A percentile compares a stretch with the other conserved stretches of the same genome.
Conservation (phyloP, 2,113 vertebrate species). For the Cyanistes caeruleus region DNA sequence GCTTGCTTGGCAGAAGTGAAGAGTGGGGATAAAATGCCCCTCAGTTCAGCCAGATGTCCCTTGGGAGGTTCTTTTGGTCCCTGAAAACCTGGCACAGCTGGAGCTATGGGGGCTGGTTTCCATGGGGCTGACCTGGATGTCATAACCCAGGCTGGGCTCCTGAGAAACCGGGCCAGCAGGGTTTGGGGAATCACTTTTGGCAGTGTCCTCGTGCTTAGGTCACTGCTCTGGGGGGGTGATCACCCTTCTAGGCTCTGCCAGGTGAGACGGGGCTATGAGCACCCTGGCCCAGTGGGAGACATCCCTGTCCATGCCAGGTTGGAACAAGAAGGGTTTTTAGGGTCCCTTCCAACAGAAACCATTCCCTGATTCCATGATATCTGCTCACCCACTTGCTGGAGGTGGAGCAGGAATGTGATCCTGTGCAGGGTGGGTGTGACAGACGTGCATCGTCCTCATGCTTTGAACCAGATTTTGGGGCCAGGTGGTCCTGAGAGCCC, state of each 20-base stretch:
- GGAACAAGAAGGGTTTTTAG: neutral
- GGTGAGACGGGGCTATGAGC: neutral
- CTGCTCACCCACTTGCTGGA: accelerated
- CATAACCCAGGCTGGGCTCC: neutral
- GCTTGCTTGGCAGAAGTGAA: neutral
- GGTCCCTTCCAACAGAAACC: neutral
- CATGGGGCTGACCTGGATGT: accelerated
- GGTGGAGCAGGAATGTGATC: accelerated
- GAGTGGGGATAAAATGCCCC: neutral
- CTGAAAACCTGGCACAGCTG: neutral
- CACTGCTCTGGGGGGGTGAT: accelerated
- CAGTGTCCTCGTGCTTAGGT: neutral
- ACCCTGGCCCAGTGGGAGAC: no score
- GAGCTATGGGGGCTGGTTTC: neutral
- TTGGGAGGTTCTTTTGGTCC: neutral
- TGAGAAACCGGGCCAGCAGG: accelerated
- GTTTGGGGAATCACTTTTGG: neutral
- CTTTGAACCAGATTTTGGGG: neutral
- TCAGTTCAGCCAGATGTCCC: neutral
- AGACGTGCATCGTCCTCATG: neutral
- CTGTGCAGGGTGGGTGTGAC: neutral
- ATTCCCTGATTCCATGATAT: accelerated
- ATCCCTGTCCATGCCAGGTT: neutral
- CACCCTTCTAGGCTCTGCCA: neutral
- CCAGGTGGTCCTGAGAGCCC: neutral